Evolutionary conservation across 2,113 vertebrate species (phyloP), one percentile per base, ranked within the genome.

Genomic region (Hemibates koningsi): DNA sequence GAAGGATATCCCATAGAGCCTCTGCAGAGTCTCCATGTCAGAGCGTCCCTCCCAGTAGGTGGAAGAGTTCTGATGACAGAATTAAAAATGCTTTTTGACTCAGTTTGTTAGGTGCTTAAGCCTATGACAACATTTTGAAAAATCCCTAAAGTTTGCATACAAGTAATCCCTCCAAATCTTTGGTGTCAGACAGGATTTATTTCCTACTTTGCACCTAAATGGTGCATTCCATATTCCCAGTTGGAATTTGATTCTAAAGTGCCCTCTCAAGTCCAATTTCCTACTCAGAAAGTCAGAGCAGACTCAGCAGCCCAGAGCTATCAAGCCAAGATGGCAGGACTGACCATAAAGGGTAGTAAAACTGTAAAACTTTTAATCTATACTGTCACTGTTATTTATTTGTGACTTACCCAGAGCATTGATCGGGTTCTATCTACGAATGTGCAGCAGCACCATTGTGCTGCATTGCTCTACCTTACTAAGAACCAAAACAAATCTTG

Each of bases 41-140:
- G 98, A 96, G 83, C 97, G 98, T 16, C 99, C 99, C 94, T 99
- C 99, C 99, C 99, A 99, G 93, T 99, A 99, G 1, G 99, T 99
- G 80, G 98, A 98, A 1, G 99, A 99, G 96, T 99, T 99, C 99
- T 99, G 86, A 11, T 57, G 50, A 32, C 9, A 82, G 50, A 87
- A 50, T 50, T 8, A 32, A 4, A 56, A 11, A 54, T 54, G 12
- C 9, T 52, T 52, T 78, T 34, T 32, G 16, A 78, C 11, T 32
- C 24, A 9, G 1, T 32, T 78, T 50, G 16, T 78, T 32, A 32
- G 45, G 45, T n/a, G 71, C 16, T 78, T 78, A 50, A 32, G 1
- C 17, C 17, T 50, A 19, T 50, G 27, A 32, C 10, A 8, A 32
- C 0, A 78, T 78, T 78, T 78, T 50, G 45, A 50, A 50, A 50